phyloP scores from a whole-genome alignment of 1,140 invertebrate species.

The Euura lappo region DNA sequence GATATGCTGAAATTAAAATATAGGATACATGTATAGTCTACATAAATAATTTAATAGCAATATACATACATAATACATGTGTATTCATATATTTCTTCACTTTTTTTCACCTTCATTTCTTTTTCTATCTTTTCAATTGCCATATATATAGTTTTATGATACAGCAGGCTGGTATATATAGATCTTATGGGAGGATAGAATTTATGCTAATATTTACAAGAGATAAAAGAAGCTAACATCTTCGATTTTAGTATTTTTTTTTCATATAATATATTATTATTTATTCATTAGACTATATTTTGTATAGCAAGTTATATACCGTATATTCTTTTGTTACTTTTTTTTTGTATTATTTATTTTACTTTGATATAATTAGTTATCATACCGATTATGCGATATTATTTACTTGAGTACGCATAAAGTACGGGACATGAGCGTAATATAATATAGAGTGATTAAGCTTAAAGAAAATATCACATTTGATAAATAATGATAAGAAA shows the following conservation, averaged over 20 bases:
- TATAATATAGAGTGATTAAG: background rate
- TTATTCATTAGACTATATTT: background rate
- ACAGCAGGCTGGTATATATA: slow-evolving; percentile 23
- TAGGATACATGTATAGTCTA: background rate
- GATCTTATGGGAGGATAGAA: slow-evolving; percentile 13
- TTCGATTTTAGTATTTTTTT: background rate
- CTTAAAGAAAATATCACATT: background rate
- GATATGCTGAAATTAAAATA: background rate
- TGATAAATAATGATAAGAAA: background rate
- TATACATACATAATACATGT: slow-evolving; percentile 13
- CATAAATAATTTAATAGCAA: slow-evolving; percentile 14
- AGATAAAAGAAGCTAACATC: slow-evolving; percentile 13
- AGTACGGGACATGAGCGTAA: background rate
- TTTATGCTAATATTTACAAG: slow-evolving; percentile 16
- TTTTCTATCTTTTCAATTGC: too few relatives aligned
- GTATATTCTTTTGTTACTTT: background rate
- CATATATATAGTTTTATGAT: slow-evolving; percentile 17
- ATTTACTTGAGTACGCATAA: background rate
- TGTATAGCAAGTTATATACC: background rate
- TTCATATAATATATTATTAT: background rate
- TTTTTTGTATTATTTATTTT: background rate
- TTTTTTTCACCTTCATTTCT: slow-evolving; percentile 9
- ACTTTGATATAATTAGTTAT: background rate
- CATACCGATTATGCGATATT: background rate
- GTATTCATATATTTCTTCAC: slow-evolving; percentile 4